Evolutionary conservation across 2,797 vertebrate species (phyloP).

Genomic region (Platalea minor): DNA sequence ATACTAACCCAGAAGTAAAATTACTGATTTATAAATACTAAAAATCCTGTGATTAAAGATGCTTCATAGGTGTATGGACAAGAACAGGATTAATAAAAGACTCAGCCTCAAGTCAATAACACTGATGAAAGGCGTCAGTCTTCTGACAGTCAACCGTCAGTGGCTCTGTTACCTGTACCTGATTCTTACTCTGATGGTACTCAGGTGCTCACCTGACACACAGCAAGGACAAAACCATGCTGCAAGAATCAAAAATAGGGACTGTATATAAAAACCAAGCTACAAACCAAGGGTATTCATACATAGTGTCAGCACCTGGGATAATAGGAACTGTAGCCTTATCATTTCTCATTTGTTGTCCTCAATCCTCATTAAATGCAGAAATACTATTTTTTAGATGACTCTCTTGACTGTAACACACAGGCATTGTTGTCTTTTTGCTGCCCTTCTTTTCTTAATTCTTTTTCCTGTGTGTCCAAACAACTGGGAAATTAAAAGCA

Average conservation of each 20-base stretch:
- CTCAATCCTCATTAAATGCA: background rate
- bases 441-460: background rate
- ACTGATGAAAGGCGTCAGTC: background rate
- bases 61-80: background rate
- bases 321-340: background rate
- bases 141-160: background rate
- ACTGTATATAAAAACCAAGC: background rate
- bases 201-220: background rate
- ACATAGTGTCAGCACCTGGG: background rate
- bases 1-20: background rate
- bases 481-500: conserved; percentile 33
- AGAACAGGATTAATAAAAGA: background rate
- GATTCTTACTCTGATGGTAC: background rate
- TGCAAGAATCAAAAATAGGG: background rate
- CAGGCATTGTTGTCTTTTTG: background rate
- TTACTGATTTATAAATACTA: background rate
- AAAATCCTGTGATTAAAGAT: background rate
- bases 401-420: background rate
- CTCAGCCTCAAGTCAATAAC: background rate
- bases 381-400: conserved; percentile 1
- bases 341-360: background rate
- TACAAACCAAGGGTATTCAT: background rate
- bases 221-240: background rate
- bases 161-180: background rate
- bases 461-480: conserved; percentile 5